Evolutionary conservation across 2,888 invertebrate species (phyloP).

Genomic region (Linnaemya tessellans): DNA sequence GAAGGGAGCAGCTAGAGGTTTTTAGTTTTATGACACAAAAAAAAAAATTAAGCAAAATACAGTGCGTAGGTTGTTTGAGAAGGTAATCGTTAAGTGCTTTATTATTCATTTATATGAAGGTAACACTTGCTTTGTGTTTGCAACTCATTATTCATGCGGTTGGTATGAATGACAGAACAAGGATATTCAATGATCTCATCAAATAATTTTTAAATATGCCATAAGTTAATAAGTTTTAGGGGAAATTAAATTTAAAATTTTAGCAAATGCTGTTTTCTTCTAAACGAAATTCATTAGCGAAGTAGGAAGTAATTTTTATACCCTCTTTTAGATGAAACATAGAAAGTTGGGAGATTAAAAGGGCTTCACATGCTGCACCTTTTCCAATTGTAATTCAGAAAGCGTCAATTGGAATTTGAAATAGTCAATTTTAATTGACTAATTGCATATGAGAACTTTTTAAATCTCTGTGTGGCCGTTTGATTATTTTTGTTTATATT

Average conservation of each 20-base stretch:
- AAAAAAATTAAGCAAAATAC: too few species aligned
- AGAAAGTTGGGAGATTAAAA: too few species aligned
- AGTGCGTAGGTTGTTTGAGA: slow-evolving; percentile 57
- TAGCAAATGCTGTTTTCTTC: background rate
- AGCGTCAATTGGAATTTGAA: too few species aligned
- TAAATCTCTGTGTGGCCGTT: too few species aligned
- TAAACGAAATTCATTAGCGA: background rate
- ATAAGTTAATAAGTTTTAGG: slow-evolving; percentile 8
- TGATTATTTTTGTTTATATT: too few species aligned
- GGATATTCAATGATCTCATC: background rate
- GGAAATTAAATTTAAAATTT: background rate
- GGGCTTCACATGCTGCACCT: too few species aligned
- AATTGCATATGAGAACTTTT: too few species aligned
- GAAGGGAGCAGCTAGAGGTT: slow-evolving; percentile 67
- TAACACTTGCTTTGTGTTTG: slow-evolving; percentile 5
- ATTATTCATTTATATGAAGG: slow-evolving; percentile 22
- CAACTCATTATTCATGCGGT: slow-evolving; percentile 14
- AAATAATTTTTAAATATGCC: background rate
- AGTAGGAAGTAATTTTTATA: too few species aligned
- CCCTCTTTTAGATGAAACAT: too few species aligned
- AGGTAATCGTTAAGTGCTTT: background rate
- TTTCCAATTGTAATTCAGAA: too few species aligned
- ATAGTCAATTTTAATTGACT: too few species aligned
- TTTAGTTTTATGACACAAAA: slow-evolving; percentile 35
- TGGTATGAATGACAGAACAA: slow-evolving; percentile 31